A percentile compares a stretch with the other conserved stretches of the same genome.
These are phyloP conservation scores for Drosophila antonietae DNA, from an alignment of 2,888 invertebrate species.

Conservation along the genomic window DNA sequence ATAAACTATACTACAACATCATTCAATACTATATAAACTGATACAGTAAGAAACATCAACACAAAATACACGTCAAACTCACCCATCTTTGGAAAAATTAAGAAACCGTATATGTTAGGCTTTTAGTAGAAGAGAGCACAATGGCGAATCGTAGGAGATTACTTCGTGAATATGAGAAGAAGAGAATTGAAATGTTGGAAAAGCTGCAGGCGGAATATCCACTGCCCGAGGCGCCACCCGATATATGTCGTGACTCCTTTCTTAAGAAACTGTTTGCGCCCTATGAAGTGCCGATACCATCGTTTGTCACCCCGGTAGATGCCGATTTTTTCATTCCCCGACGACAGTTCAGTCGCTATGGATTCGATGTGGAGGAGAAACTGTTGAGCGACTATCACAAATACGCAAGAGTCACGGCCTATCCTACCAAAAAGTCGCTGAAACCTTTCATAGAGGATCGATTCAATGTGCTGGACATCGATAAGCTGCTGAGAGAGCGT, in stretches of 20 bases:
- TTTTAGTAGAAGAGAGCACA: background rate
- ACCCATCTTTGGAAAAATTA: background rate
- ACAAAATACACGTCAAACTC: background rate
- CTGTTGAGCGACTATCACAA: background rate
- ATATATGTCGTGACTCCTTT: conserved; percentile 37
- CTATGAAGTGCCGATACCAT: background rate
- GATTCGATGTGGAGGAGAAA: background rate
- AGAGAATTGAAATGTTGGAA: background rate
- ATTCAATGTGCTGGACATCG: conserved; percentile 4
- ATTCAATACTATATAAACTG: background rate
- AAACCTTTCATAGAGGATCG: background rate
- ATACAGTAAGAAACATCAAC: background rate
- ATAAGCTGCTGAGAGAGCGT: conserved; percentile 32
- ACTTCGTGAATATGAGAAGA: background rate
- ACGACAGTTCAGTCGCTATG: background rate
- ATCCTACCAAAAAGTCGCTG: background rate
- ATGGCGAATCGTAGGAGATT: background rate
- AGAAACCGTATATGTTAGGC: background rate
- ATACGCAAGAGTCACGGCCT: background rate
- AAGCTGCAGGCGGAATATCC: conserved; percentile 11
- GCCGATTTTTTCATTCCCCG: background rate
- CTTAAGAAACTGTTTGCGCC: conserved; percentile 8
- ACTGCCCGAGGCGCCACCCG: conserved; percentile 1
- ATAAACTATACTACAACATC: background rate
- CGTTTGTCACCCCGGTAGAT: background rate